Base-by-base conservation (phyloP, 2,113 vertebrate species). In the Indicator maculatus region DNA sequence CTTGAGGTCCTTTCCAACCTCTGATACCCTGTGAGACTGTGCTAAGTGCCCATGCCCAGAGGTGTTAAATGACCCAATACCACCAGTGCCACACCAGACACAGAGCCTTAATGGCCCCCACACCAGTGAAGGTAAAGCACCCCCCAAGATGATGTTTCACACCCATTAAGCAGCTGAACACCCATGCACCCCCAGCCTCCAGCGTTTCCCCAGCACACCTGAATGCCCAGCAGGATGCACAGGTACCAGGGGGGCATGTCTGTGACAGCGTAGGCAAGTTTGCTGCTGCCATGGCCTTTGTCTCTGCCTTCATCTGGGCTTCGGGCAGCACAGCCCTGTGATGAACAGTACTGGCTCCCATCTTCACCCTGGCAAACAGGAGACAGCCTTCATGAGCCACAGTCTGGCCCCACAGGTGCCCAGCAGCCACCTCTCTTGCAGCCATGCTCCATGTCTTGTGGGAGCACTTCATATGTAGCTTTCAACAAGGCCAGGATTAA, bases 211-310 rank as follows among this genome's bases (percentile, higher is more conserved):
- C 12, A 0, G 60, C 78, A 47, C 93, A 98, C 99, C 99, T 99
- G 99, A 95, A 99, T 98, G 58, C 99, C 99, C 72, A 99, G 89
- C 81, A 99, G 95, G 96, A 99, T 98, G 96, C 99, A 99, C 66
- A 99, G 97, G 93, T 99, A 98, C 99, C 99, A 99, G 1, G 99
- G 99, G 11, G 99, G 99, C 11, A 97, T 93, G 1, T 99, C 99
- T 2, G 98, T 98, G 64, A 99, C 87, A 8, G 96, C 88, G 26
- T 99, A 99, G 15, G 96, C 98, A 44, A 99, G 95, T 39, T 97
- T 98, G 86, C 93, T 97, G 65, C 18, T 96, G 36, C 53, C 91
- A 9, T 15, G 52, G 24, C 93, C 94, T 26, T 56, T 86, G 20
- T 74, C 86, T 5, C 41, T 19, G 12, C 28, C 75, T 66, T 83